phyloP scores from a whole-genome alignment of 2,797 vertebrate genomes.

The Choloepus didactylus region DNA sequence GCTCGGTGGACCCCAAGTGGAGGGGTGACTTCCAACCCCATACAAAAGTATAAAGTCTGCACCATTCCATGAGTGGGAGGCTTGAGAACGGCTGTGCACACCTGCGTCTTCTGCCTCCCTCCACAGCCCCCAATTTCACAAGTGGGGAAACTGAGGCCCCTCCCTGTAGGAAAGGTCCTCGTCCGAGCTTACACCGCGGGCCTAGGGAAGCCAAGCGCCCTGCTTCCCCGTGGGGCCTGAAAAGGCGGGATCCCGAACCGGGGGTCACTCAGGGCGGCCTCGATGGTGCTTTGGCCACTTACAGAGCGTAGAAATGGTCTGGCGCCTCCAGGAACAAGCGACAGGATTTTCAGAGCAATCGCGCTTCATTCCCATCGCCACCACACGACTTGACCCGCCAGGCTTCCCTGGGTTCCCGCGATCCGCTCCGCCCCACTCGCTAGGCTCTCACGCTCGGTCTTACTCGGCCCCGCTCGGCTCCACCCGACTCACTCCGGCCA shows the following conservation, averaged over 20 bases:
- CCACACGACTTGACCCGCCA: fast-evolving
- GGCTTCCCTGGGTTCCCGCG: too few species aligned
- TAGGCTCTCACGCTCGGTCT: slow-evolving; percentile 48
- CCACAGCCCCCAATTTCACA: background rate
- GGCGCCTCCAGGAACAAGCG: slow-evolving; percentile 85
- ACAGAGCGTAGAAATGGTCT: slow-evolving; percentile 86
- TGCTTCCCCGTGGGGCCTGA: background rate
- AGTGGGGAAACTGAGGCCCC: background rate
- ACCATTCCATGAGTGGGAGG: background rate
- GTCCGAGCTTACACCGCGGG: background rate
- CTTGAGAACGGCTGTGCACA: background rate
- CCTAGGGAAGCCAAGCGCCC: fast-evolving
- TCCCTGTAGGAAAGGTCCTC: too few species aligned
- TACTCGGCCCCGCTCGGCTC: background rate
- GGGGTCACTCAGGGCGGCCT: background rate
- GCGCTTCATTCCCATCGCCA: slow-evolving; percentile 1
- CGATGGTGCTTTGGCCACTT: slow-evolving; percentile 88
- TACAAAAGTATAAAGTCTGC: background rate
- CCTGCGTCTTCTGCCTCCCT: background rate
- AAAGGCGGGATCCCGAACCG: background rate
- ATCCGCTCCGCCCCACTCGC: background rate
- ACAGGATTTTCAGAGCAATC: slow-evolving; percentile 85
- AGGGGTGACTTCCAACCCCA: too few species aligned
- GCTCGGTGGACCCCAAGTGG: fast-evolving
- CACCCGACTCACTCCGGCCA: slow-evolving; percentile 69